Evolutionary conservation across 2,888 invertebrate species (phyloP).

Genomic region (Actias luna): DNA sequence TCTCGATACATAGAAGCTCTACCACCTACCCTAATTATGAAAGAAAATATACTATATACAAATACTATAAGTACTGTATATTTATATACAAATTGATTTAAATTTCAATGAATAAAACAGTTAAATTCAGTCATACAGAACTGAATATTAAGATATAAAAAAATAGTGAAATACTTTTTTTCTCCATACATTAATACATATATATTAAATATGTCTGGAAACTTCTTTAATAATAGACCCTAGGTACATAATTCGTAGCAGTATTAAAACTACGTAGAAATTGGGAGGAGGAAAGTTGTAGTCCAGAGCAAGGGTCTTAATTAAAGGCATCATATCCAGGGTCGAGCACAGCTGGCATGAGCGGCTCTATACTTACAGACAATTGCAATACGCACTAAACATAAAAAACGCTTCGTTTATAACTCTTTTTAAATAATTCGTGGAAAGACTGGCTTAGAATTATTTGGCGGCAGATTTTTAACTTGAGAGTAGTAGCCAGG

Average conservation of each 20-base stretch:
- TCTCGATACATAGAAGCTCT: no score
- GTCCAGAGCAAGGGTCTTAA: conserved; percentile 30
- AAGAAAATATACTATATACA: no score
- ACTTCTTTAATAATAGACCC: conserved; percentile 2
- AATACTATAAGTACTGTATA: no score
- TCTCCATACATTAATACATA: background rate
- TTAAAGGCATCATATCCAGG: conserved; percentile 44
- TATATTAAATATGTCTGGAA: background rate
- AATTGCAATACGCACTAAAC: conserved; percentile 9
- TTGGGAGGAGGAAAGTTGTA: conserved; percentile 19
- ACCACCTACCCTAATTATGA: no score
- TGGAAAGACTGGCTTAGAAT: no score
- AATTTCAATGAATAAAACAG: no score
- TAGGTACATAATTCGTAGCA: conserved; percentile 10
- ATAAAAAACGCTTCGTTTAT: background rate
- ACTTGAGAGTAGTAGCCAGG: no score
- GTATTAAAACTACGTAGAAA: conserved; percentile 14
- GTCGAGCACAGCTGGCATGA: conserved; percentile 37
- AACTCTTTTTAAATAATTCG: no score
- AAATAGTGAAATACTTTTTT: background rate
- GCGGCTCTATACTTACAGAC: conserved; percentile 6
- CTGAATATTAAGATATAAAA: background rate
- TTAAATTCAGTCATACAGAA: background rate
- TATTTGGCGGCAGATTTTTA: no score
- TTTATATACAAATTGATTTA: no score